Evolutionary conservation across 2,113 vertebrate species (phyloP), one percentile per base, ranked within the genome.

Genomic region (Petroica traversi): DNA sequence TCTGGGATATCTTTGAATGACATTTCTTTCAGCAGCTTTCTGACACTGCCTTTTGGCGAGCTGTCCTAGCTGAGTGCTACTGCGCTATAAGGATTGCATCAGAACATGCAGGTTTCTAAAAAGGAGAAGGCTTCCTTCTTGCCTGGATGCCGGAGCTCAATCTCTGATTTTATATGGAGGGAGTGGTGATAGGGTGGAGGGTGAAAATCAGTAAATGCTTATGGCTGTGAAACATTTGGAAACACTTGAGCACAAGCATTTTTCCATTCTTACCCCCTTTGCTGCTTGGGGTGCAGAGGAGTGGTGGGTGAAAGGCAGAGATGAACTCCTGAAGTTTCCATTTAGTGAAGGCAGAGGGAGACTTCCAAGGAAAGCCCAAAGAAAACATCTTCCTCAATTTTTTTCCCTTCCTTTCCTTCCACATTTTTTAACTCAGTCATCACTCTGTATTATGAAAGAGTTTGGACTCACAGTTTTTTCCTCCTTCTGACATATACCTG

Each of bases 181-280:
- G 93, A 87, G 92, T 83, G 91, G 96, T 87, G 91, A 78, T 57
- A 67, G 92, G 86, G 95, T 67, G 85, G 85, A 88, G 95, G 71
- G 88, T 91, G 94, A 89, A 79, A 91, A 94, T 46, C 38, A 16
- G 61, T 92, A 94, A 96, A 95, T 93, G 88, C 4, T 1, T 77
- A 76, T 52, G 66, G 78, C 85, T 95, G 62, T n/a, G 74, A 96
- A 94, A 96, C 96, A 95, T 97, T 96, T 94, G 95, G 95, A 97
- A 97, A 94, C 51, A 85, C 61, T 97, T 95, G 84, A 95, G 74
- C 75, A 59, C 3, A 12, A 96, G 68, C 75, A 51, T 84, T 96
- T 91, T 96, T 96, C 81, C 13, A 0, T 72, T 88, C 88, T 94
- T 92, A 63, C 31, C 75, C 93, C 31, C 63, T 87, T 51, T 90